A percentile compares a stretch with the other conserved stretches of the same genome.
Evolutionary conservation across 2,113 vertebrate genomes (phyloP).

Genomic region (Pangasianodon gigas): DNA sequence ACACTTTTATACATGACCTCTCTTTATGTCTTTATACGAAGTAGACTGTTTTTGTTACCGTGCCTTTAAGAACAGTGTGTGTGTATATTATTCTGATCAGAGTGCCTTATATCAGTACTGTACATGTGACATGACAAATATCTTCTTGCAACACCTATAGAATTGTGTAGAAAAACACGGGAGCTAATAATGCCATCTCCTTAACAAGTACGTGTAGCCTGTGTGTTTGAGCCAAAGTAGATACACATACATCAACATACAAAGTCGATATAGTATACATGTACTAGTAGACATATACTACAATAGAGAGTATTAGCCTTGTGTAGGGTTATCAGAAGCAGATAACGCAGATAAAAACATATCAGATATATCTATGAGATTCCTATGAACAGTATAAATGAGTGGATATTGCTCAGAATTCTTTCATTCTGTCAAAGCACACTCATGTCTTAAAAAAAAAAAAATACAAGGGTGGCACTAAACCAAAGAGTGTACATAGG

Average conservation of each 20-base stretch:
- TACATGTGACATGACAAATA: background rate
- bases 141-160: background rate
- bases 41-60: background rate
- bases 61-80: background rate
- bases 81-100: background rate
- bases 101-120: background rate
- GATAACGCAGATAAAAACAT: background rate
- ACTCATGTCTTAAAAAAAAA: background rate
- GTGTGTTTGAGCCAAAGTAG: background rate
- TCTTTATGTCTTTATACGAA: background rate
- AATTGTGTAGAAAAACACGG: background rate
- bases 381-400: background rate
- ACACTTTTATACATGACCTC: background rate
- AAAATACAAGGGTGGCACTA: background rate
- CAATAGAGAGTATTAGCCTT: background rate
- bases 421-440: background rate
- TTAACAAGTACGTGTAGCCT: background rate
- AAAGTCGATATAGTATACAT: background rate
- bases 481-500: background rate
- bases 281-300: background rate
- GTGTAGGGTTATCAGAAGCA: background rate
- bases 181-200: background rate
- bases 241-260: background rate
- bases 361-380: background rate
- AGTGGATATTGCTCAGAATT: background rate